Percentiles rank a stretch among this genome's conserved stretches.
Evolutionary conservation across 2,888 invertebrate genomes (phyloP).

Genomic region (Alentia gelatinosa): DNA sequence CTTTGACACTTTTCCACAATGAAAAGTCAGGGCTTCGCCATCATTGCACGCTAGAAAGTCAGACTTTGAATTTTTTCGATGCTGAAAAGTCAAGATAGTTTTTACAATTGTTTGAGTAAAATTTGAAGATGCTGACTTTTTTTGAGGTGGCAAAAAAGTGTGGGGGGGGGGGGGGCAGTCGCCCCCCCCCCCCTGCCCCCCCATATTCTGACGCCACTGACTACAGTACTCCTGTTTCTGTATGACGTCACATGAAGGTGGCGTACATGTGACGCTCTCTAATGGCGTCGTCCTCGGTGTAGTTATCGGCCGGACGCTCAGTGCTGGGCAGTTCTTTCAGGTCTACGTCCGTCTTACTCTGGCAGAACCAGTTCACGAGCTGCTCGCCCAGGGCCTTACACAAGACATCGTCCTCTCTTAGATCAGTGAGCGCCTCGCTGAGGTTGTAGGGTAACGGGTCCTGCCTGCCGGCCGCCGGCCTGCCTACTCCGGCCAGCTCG

Average conservation of each 20-base stretch:
- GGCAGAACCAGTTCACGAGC: conserved; percentile 63
- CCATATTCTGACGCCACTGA: no score
- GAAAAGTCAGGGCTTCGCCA: no score
- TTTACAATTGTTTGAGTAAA: no score
- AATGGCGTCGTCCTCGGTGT: background rate
- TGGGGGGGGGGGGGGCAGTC: no score
- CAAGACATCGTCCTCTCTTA: conserved; percentile 60
- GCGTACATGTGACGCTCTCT: background rate
- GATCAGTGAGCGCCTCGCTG: conserved; percentile 59
- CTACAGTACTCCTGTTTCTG: no score
- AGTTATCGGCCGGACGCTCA: background rate
- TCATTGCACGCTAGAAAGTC: no score
- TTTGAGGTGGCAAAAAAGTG: no score
- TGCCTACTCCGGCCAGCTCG: conserved; percentile 32
- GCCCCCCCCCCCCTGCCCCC: no score
- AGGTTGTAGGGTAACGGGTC: conserved; percentile 59
- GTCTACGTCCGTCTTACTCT: conserved; percentile 57
- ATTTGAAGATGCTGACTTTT: no score
- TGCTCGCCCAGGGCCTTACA: conserved; percentile 59
- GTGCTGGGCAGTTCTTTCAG: background rate
- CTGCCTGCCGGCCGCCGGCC: background rate
- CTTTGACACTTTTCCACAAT: no score
- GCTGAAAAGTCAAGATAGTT: no score
- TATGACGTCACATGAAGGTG: background rate
- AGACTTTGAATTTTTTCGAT: no score